A percentile compares a stretch with the other conserved stretches of the same genome.
Evolutionary conservation across 2,797 vertebrate species (phyloP).

Genomic region (Rhyacichthys aspro): DNA sequence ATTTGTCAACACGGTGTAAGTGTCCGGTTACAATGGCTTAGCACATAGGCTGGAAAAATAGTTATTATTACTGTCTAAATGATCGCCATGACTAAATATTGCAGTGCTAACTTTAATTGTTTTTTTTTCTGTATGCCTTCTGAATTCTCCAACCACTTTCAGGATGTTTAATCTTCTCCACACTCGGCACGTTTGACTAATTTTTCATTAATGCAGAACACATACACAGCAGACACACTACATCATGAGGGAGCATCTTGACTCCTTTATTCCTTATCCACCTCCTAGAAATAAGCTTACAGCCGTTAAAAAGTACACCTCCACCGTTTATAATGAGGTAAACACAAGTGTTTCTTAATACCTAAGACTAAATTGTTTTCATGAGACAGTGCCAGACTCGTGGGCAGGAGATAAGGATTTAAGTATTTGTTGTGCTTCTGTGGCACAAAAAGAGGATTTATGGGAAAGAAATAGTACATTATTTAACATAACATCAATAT

Average conservation of each 20-base stretch:
- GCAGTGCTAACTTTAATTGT: too few species aligned
- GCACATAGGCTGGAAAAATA: too few species aligned
- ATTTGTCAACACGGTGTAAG: too few species aligned
- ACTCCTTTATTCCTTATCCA: constrained; percentile 28
- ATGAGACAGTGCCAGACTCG: constrained; percentile 46
- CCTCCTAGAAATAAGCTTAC: constrained; percentile 49
- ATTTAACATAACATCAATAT: constrained; percentile 47
- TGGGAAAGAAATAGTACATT: constrained; percentile 32
- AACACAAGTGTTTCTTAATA: constrained; percentile 51
- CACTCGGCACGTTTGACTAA: constrained; percentile 15
- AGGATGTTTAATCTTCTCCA: constrained; percentile 14
- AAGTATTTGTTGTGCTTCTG: constrained; percentile 47
- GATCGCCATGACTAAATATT: too few species aligned
- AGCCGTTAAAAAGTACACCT: constrained; percentile 38
- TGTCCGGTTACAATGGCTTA: too few species aligned
- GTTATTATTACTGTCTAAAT: too few species aligned
- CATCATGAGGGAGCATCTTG: constrained; percentile 31
- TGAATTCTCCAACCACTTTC: too few species aligned
- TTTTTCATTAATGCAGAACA: constrained; percentile 17
- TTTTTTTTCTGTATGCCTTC: too few species aligned
- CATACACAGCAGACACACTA: constrained; percentile 17
- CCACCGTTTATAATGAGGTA: constrained; percentile 51
- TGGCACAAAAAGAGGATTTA: constrained; percentile 15
- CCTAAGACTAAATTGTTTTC: constrained; percentile 51
- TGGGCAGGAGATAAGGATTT: constrained; percentile 49